Base-by-base conservation (phyloP, 2,888 invertebrate species). In the Clitarchus hookeri region DNA sequence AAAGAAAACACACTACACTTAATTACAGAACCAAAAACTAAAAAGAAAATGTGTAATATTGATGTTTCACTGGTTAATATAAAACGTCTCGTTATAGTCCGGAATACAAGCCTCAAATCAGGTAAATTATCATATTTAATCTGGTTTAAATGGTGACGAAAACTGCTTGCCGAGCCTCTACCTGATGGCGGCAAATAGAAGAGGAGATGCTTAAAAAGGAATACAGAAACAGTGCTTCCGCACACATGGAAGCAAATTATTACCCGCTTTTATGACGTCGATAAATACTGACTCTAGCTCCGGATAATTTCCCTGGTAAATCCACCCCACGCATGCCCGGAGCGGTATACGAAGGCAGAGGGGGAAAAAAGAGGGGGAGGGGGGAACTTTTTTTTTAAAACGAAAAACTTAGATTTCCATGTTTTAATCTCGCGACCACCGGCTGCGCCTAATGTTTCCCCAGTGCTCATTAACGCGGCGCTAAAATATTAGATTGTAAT, bases 201-300 rank as follows among this genome's bases (percentile, higher is more conserved):
- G n/a, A 19, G 65, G 8, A 19, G 8, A 65, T 4, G 65, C 23
- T 65, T 8, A 65, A 23, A 65, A 8, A 8, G 1, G 8, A 65
- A 11, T n/a, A 65, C n/a, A 65, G 65, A 23, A 65, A 19, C 65
- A 65, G 65, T 23, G 23, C 65, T 65, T 19, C 65, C 65, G 65
- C 65, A 65, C 65, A 65, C 65, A n/a, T 65, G 65, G 65, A n/a
- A 65, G 65, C 23, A 65, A 65, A 65, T 65, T n/a, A 65, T 65
- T 65, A 65, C 65, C 16, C 65, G 19, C 65, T n/a, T 65, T 65
- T 65, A 65, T 65, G 65, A 65, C 65, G 65, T 65, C 65, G 65
- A 65, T 65, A 65, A 65, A 65, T 65, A 65, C 65, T n/a, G 65
- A 6, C 53, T 1, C 65, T 19, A 23, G 65, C 65, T 3, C 65